Conservation (phyloP, 2,797 vertebrate genomes). For the Neosilurus hyrtlii region DNA sequence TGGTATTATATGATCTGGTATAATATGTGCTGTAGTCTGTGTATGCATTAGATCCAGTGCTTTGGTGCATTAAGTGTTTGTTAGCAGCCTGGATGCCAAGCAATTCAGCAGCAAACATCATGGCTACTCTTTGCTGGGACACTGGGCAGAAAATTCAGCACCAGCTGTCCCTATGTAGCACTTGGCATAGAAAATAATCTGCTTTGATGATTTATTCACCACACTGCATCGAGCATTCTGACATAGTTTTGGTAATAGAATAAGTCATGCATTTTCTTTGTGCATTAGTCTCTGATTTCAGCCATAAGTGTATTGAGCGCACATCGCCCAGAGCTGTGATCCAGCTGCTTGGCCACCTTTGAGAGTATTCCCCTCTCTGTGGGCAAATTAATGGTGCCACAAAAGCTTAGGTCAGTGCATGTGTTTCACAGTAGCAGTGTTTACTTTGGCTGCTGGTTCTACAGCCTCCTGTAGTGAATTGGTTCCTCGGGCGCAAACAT, state of each 20-base stretch:
- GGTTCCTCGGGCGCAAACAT: slow-evolving; percentile 55
- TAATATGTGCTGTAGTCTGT: neutral
- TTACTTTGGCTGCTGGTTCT: slow-evolving; percentile 55
- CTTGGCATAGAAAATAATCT: slow-evolving; percentile 53
- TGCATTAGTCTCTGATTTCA: neutral
- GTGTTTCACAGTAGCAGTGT: slow-evolving; percentile 50
- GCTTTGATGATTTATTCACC: slow-evolving; percentile 52
- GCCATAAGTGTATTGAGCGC: slow-evolving; percentile 24
- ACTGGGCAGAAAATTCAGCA: slow-evolving; percentile 38
- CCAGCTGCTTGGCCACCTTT: slow-evolving; percentile 47
- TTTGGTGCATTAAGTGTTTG: neutral
- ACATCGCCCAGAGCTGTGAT: slow-evolving; percentile 28
- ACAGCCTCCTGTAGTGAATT: slow-evolving; percentile 54
- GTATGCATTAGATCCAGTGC: neutral
- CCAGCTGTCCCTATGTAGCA: slow-evolving; percentile 59
- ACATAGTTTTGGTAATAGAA: slow-evolving; percentile 27
- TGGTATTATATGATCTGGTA: too few species aligned
- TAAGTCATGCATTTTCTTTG: slow-evolving; percentile 4
- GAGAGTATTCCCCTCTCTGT: slow-evolving; percentile 45
- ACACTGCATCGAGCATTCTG: neutral
- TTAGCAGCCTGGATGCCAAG: slow-evolving; percentile 5
- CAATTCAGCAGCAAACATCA: slow-evolving; percentile 29
- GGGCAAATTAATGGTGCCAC: slow-evolving; percentile 62
- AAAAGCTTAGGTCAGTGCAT: slow-evolving; percentile 54
- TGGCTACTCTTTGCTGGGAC: slow-evolving; percentile 32